phyloP scores from a whole-genome alignment of 2,113 vertebrate species.

The Fregetta grallaria region DNA sequence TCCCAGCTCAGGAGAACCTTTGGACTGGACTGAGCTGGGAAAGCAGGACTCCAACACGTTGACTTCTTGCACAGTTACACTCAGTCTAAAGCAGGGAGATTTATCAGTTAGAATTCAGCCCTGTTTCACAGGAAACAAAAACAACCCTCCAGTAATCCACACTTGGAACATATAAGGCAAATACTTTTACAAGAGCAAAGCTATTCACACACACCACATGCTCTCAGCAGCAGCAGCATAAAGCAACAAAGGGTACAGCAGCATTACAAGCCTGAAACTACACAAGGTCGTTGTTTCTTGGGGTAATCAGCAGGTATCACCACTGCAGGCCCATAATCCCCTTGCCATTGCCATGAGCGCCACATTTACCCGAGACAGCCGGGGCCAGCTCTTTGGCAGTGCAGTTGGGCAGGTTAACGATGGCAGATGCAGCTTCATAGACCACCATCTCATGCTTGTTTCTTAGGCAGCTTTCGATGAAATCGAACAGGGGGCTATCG shows the following conservation, averaged over 20 bases:
- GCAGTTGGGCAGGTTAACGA: slow-evolving; percentile 79
- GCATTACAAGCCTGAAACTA: background rate
- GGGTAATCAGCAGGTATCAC: background rate
- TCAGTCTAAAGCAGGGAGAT: background rate
- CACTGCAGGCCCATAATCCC: background rate
- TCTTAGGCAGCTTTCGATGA: slow-evolving; percentile 81
- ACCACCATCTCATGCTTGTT: slow-evolving; percentile 86
- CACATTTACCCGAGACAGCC: slow-evolving; percentile 75
- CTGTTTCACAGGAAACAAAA: background rate
- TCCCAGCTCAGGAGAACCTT: background rate
- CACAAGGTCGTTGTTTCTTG: background rate
- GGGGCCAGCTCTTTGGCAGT: slow-evolving; percentile 83
- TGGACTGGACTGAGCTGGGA: background rate
- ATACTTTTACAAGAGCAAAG: background rate
- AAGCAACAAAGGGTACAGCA: background rate
- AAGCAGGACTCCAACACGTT: background rate
- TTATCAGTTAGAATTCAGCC: background rate
- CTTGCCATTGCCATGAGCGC: fast-evolving
- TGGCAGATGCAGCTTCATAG: slow-evolving; percentile 83
- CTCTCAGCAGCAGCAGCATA: background rate
- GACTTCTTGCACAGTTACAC: background rate
- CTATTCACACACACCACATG: background rate
- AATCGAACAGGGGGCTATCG: slow-evolving; percentile 81
- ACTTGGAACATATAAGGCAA: background rate
- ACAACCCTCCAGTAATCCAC: background rate